These are phyloP conservation scores for Centropristis striata DNA, from an alignment of 2,113 vertebrate genomes.

Conservation along the genomic window DNA sequence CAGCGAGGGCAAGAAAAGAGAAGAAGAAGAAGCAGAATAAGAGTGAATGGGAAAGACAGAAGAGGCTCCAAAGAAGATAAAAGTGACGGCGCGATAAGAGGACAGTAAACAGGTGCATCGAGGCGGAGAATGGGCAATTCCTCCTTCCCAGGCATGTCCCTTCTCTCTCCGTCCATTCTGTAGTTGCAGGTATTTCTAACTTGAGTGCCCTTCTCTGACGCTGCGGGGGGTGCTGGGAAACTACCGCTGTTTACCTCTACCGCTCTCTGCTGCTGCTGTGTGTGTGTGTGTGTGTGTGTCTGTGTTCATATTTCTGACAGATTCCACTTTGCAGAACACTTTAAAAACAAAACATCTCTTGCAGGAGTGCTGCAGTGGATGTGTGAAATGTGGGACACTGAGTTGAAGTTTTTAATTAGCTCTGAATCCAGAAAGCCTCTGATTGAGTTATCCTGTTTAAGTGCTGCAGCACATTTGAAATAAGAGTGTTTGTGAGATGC, in stretches of 20 bases:
- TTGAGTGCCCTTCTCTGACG: conserved; percentile 72
- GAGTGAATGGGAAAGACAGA: conserved; percentile 47
- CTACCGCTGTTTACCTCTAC: conserved; percentile 37
- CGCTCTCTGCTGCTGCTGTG: conserved; percentile 15
- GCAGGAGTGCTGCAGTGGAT: not conserved
- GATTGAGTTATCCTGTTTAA: conserved; percentile 11
- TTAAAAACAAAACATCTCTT: not conserved
- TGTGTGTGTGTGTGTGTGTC: conserved; percentile 33
- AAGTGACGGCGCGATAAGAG: conserved; percentile 53
- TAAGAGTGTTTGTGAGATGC: conserved; percentile 44
- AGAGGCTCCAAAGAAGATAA: conserved; percentile 48
- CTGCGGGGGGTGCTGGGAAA: conserved; percentile 62
- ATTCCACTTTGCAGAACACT: conserved; percentile 8
- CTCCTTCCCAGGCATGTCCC: conserved; percentile 84
- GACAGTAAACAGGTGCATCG: conserved; percentile 64
- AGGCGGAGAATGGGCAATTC: conserved; percentile 84
- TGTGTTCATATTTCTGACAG: not conserved
- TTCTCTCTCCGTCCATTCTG: conserved; percentile 77
- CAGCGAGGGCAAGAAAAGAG: conserved; percentile 5
- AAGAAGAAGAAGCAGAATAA: conserved; percentile 9
- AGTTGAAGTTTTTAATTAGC: not conserved
- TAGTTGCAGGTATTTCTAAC: conserved; percentile 85
- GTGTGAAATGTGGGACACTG: conserved; percentile 5
- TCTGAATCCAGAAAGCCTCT: not conserved
- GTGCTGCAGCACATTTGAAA: conserved; percentile 16